Base-by-base conservation (phyloP, 2,888 invertebrate genomes). In the Thalpophila matura region DNA sequence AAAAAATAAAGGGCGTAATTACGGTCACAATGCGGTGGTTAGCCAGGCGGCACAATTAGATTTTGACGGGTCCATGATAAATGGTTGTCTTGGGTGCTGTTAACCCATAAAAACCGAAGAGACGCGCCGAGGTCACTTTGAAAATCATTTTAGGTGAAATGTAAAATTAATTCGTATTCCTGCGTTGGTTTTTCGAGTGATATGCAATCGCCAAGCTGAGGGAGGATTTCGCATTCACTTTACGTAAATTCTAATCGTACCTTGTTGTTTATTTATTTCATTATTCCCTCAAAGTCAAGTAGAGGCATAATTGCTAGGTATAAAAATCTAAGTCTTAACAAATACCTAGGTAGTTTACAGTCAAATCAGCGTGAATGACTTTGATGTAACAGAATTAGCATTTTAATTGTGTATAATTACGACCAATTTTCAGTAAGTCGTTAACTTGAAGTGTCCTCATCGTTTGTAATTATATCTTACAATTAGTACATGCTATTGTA, bases 51-150 rank as follows among this genome's bases (percentile, higher is more conserved):
- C 94, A 94, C 95, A 94, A 95, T 95, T 95, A 95, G 92, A 91
- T 92, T 94, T 93, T 95, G 94, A 95, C 94, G 90, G 93, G 87
- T 85, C 87, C 77, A 86, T 95, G 94, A 95, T 95, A 94, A 94
- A 95, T 94, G 92, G 91, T 88, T 85, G 84, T 86, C 87, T 89
- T 83, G 88, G 85, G 86, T 85, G 86, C 82, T 85, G 79, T 83
- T 78, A 74, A 74, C 78, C 81, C 79, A 78, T 70, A 63, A 81
- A 86, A 86, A 70, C 61, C 38, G 55, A 86, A 74, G 92, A 93
- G 91, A 83, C 74, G 85, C 74, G 54, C 45, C 61, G 62, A 70
- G 58, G 63, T 71, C 58, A 60, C 49, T 46, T 53, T 53, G 29
- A 40, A 70, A 47, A 55, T 40, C 14, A 65, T 74, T 71, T 73